Conservation (phyloP, 2,888 invertebrate species). For the Cecidostiba fungosa region DNA sequence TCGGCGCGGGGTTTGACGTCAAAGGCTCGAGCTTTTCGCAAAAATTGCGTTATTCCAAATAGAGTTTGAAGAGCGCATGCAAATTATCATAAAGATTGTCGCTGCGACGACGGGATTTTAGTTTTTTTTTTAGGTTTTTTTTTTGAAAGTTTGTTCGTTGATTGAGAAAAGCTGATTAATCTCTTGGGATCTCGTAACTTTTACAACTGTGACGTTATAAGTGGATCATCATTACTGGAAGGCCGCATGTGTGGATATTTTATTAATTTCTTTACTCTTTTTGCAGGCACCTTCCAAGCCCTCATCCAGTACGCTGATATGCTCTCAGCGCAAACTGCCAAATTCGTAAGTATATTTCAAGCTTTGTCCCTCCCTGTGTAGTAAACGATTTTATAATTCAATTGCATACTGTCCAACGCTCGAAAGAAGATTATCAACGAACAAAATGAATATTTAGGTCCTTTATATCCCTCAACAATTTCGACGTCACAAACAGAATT, state of each 20-base stretch:
- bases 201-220: neutral
- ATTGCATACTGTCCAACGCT: neutral
- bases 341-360: conserved; percentile 86
- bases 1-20: conserved; percentile 19
- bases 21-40: conserved; percentile 37
- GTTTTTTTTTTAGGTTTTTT: conserved; percentile 9
- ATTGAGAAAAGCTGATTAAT: conserved; percentile 29
- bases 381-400: neutral
- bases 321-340: conserved; percentile 97
- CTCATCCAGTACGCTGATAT: conserved; percentile 99
- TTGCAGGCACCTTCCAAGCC: conserved; percentile 97
- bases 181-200: conserved; percentile 29
- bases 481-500: neutral
- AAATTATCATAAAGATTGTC: conserved; percentile 44
- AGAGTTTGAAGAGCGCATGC: conserved; percentile 17
- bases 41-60: conserved; percentile 54
- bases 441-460: neutral
- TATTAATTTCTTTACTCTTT: conserved; percentile 67
- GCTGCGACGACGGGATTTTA: neutral
- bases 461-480: neutral
- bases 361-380: neutral
- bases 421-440: neutral
- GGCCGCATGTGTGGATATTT: neutral
- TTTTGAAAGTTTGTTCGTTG: neutral
- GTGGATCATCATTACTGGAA: neutral